Percentiles rank a stretch among this genome's conserved stretches.
Conservation (phyloP, 2,888 invertebrate species). For the Thera obeliscata region DNA sequence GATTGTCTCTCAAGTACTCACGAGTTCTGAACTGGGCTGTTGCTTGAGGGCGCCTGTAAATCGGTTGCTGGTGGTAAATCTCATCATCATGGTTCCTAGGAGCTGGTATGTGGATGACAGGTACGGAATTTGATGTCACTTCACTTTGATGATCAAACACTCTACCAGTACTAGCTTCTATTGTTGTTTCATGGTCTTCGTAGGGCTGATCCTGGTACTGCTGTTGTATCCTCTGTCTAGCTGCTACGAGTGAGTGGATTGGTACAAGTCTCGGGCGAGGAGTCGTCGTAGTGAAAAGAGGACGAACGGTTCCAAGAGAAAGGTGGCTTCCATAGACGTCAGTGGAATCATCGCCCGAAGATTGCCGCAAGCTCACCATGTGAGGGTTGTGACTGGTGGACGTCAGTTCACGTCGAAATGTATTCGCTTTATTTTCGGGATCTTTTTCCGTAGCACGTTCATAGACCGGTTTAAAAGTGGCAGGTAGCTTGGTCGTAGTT, state of each 20-base stretch:
- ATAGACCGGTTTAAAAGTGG: constrained; percentile 81
- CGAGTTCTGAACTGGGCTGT: constrained; percentile 74
- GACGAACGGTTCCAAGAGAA: constrained; percentile 86
- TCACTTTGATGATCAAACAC: constrained; percentile 76
- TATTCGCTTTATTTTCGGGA: constrained; percentile 81
- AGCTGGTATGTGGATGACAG: constrained; percentile 82
- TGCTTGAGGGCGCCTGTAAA: constrained; percentile 67
- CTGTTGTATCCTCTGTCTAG: constrained; percentile 77
- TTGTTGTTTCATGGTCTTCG: constrained; percentile 74
- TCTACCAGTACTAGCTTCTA: constrained; percentile 82
- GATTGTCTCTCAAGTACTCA: constrained; percentile 79
- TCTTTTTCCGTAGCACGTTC: constrained; percentile 78
- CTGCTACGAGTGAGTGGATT: constrained; percentile 77
- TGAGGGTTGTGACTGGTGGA: constrained; percentile 84
- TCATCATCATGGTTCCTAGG: constrained; percentile 70
- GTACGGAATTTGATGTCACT: constrained; percentile 81
- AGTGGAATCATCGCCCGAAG: constrained; percentile 86
- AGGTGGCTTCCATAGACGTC: constrained; percentile 88
- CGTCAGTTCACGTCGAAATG: constrained; percentile 85
- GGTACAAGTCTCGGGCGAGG: constrained; percentile 83
- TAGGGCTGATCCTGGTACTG: constrained; percentile 68
- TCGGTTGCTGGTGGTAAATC: constrained; percentile 70
- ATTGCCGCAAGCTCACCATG: constrained; percentile 84
- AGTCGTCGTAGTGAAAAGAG: constrained; percentile 87
- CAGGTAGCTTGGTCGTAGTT: constrained; percentile 69